Percentiles rank a stretch among this genome's conserved stretches.
Conservation (phyloP, 2,888 invertebrate genomes). For the Cyaniris semiargus region DNA sequence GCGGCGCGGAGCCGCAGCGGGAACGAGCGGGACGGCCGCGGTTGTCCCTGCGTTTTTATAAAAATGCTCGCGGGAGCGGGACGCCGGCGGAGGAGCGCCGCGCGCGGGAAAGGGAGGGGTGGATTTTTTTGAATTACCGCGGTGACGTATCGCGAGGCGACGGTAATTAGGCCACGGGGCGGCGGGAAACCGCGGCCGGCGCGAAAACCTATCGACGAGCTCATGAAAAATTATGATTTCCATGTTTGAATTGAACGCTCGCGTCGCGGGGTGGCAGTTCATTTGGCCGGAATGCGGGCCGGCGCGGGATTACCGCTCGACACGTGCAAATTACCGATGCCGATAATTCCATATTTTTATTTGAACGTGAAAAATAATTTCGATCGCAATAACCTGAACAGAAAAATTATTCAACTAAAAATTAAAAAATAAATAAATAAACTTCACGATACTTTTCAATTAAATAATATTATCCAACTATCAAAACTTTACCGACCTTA, state of each 20-base stretch:
- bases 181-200: slow-evolving; percentile 77
- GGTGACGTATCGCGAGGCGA: slow-evolving; percentile 78
- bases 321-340: slow-evolving; percentile 41
- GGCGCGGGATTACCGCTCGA: slow-evolving; percentile 52
- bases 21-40: slow-evolving; percentile 77
- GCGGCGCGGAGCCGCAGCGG: slow-evolving; percentile 65
- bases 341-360: slow-evolving; percentile 26
- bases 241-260: slow-evolving; percentile 62
- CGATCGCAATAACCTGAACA: background rate
- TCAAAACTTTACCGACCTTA: background rate
- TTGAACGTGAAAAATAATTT: background rate
- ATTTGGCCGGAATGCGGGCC: slow-evolving; percentile 64
- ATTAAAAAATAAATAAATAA: background rate
- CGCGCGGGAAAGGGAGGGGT: slow-evolving; percentile 71
- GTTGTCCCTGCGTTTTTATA: slow-evolving; percentile 80
- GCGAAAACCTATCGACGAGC: slow-evolving; percentile 80
- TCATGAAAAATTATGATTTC: slow-evolving; percentile 80
- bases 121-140: slow-evolving; percentile 77
- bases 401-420: background rate
- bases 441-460: background rate
- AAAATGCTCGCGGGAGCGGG: slow-evolving; percentile 74
- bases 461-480: background rate
- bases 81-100: slow-evolving; percentile 52
- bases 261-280: slow-evolving; percentile 64
- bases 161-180: slow-evolving; percentile 79